Evolutionary conservation across 1,140 invertebrate species (phyloP).

Genomic region (Sycophaga agraensis): DNA sequence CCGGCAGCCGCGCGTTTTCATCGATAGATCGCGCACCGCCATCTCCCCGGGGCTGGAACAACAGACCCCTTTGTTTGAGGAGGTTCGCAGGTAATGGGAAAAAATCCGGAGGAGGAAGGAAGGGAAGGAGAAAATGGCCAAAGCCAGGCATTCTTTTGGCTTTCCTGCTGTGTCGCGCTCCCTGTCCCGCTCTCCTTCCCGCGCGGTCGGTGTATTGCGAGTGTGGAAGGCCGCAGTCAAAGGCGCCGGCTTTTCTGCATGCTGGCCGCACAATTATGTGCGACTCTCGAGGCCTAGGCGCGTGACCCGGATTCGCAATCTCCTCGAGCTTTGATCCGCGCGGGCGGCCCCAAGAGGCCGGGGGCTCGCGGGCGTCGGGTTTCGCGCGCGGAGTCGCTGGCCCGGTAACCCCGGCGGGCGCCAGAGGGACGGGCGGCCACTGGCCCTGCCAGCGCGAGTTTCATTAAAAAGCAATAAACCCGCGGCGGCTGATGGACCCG

Average conservation of each 20-base stretch:
- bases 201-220: background rate
- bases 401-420: too few relatives aligned
- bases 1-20: too few relatives aligned
- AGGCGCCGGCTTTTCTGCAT: conserved; percentile 34
- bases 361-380: too few relatives aligned
- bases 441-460: too few relatives aligned
- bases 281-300: conserved; percentile 9
- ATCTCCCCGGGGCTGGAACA: background rate
- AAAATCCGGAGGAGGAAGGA: background rate
- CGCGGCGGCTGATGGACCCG: too few relatives aligned
- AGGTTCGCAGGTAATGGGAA: conserved; percentile 7
- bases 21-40: background rate
- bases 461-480: too few relatives aligned
- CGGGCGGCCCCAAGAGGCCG: background rate
- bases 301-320: conserved; percentile 25
- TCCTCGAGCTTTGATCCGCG: conserved; percentile 13
- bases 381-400: too few relatives aligned
- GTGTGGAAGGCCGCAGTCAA: conserved; percentile 34
- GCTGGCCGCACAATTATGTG: conserved; percentile 39
- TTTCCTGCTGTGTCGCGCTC: too few relatives aligned
- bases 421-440: too few relatives aligned
- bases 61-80: background rate
- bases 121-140: background rate
- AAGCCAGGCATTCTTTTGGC: background rate
- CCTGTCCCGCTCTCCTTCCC: background rate